These are phyloP conservation scores for Patagioenas fasciata DNA, from an alignment of 2,113 vertebrate genomes.

Conservation along the genomic window DNA sequence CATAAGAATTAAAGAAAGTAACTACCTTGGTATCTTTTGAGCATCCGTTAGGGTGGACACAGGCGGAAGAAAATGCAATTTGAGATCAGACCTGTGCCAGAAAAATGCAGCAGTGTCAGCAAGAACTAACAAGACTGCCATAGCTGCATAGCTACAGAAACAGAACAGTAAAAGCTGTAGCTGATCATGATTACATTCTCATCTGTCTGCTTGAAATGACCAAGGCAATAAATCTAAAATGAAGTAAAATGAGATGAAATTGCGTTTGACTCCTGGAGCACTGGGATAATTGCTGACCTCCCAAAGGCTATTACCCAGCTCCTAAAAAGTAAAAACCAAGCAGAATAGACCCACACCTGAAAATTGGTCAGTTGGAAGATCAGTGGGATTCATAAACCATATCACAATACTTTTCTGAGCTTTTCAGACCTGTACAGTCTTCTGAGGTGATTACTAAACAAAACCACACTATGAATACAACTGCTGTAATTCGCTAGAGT, in stretches of 20 bases:
- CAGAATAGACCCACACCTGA: slow-evolving; percentile 24
- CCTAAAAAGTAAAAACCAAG: slow-evolving; percentile 41
- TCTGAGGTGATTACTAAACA: slow-evolving; percentile 35
- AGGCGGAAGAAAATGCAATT: neutral
- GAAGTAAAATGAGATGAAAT: slow-evolving; percentile 60
- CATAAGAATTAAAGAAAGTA: neutral
- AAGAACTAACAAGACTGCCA: neutral
- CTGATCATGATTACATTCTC: slow-evolving; percentile 31
- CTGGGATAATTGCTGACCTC: slow-evolving; percentile 59
- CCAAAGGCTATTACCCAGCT: slow-evolving; percentile 33
- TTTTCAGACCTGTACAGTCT: neutral
- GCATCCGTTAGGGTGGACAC: neutral
- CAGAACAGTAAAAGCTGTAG: slow-evolving; percentile 17
- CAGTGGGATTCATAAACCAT: slow-evolving; percentile 23
- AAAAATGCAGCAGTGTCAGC: neutral
- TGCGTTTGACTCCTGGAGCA: slow-evolving; percentile 56
- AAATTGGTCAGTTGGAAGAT: slow-evolving; percentile 26
- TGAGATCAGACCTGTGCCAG: neutral
- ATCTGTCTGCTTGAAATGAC: slow-evolving; percentile 46
- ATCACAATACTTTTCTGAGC: neutral
- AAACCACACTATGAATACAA: neutral
- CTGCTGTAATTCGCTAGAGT: neutral
- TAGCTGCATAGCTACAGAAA: neutral
- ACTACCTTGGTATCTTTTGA: neutral
- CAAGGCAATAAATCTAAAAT: slow-evolving; percentile 54